These are phyloP conservation scores for Onthophagus sagittarius DNA, from an alignment of 2,888 invertebrate genomes.

Conservation along the genomic window DNA sequence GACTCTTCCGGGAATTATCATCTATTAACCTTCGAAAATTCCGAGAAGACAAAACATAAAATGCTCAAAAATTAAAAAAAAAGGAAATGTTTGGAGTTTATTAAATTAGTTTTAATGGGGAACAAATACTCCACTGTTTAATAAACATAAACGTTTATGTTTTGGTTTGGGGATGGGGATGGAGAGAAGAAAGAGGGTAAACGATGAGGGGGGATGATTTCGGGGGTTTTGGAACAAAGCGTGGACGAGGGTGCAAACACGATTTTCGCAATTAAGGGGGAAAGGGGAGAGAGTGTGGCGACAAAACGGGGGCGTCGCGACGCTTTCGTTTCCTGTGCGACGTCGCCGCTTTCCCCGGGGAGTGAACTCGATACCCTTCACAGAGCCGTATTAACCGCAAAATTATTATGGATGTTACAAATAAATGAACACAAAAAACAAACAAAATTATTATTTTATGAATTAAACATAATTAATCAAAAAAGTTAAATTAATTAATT, in stretches of 20 bases:
- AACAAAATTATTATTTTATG: no score
- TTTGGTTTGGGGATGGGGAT: background rate
- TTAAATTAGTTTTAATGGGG: background rate
- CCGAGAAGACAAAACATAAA: no score
- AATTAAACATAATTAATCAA: no score
- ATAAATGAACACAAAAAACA: no score
- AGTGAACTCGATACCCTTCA: background rate
- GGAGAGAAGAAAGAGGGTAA: no score
- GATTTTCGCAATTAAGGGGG: slow-evolving; percentile 31
- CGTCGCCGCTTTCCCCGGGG: slow-evolving; percentile 27
- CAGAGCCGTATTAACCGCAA: background rate
- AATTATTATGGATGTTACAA: background rate
- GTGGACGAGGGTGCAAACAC: slow-evolving; percentile 24
- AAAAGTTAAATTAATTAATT: no score
- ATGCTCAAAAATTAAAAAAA: no score
- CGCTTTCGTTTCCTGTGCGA: background rate
- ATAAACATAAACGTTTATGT: slow-evolving; percentile 4
- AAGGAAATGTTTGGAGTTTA: no score
- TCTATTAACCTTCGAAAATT: no score
- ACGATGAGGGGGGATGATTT: no score
- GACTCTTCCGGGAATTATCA: no score
- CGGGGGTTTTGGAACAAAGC: slow-evolving; percentile 19
- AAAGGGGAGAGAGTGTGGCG: slow-evolving; percentile 32
- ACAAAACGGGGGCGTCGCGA: slow-evolving; percentile 38
- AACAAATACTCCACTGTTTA: background rate